Percentiles rank a stretch among this genome's conserved stretches.
These are phyloP conservation scores for Rhynchomys soricoides DNA, from an alignment of 2,113 vertebrate species.

Conservation along the genomic window DNA sequence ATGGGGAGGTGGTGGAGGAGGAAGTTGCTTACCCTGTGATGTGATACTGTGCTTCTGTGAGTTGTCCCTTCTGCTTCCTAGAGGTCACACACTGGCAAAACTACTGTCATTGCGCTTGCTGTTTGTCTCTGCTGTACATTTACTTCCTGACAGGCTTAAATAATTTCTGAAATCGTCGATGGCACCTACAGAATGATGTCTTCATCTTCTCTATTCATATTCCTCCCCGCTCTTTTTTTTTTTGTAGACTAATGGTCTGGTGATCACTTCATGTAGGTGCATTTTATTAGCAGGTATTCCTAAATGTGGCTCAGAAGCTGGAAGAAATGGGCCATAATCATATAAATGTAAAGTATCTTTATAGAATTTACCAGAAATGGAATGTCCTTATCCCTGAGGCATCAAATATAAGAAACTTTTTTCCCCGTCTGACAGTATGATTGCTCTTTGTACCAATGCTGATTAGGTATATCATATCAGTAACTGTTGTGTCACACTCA, in stretches of 20 bases:
- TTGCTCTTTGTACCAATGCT: slow-evolving; percentile 42
- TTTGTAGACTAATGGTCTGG: slow-evolving; percentile 71
- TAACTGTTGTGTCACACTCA: slow-evolving; percentile 40
- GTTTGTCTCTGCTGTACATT: slow-evolving; percentile 65
- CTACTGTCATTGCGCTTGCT: slow-evolving; percentile 62
- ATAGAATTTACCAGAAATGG: slow-evolving; percentile 69
- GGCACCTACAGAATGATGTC: slow-evolving; percentile 62
- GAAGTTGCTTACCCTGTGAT: slow-evolving; percentile 22
- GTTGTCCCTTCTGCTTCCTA: slow-evolving; percentile 42
- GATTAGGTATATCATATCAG: slow-evolving; percentile 60
- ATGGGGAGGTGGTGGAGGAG: background rate
- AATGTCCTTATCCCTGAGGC: slow-evolving; percentile 69
- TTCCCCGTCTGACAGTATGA: slow-evolving; percentile 31
- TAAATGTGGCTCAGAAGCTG: slow-evolving; percentile 70
- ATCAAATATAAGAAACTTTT: slow-evolving; percentile 43
- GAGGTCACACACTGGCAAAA: slow-evolving; percentile 38
- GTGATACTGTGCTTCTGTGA: background rate
- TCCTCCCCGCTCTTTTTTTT: background rate
- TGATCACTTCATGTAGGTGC: slow-evolving; percentile 72
- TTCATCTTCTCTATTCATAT: slow-evolving; percentile 71
- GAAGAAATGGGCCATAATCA: slow-evolving; percentile 79
- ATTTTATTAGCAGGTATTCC: slow-evolving; percentile 80
- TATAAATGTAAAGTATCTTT: slow-evolving; percentile 77
- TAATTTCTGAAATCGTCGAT: slow-evolving; percentile 72
- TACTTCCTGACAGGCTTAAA: slow-evolving; percentile 64